Conservation (phyloP, 2,888 invertebrate genomes). For the Tortrix viridana region DNA sequence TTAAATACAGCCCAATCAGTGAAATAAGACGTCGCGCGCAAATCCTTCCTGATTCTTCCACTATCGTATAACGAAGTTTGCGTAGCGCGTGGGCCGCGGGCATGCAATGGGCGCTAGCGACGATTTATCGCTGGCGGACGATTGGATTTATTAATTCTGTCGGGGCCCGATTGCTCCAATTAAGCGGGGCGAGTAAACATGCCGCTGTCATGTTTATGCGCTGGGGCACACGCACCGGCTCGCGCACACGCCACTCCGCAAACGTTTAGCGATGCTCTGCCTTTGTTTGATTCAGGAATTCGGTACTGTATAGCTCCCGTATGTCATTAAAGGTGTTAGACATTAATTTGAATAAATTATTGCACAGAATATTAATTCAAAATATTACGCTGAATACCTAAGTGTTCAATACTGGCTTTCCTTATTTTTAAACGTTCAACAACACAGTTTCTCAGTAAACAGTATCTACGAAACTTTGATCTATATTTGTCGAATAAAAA, state of each 20-base stretch:
- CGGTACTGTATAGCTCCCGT: neutral
- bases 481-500: too few relatives aligned
- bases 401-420: too few relatives aligned
- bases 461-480: too few relatives aligned
- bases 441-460: too few relatives aligned
- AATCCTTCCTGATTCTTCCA: constrained; percentile 14
- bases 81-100: constrained; percentile 47
- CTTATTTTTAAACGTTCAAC: too few relatives aligned
- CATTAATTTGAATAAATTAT: too few relatives aligned
- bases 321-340: too few relatives aligned
- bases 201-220: constrained; percentile 69
- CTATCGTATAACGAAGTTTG: constrained; percentile 25
- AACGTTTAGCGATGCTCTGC: neutral
- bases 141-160: constrained; percentile 78
- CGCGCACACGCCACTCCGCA: neutral
- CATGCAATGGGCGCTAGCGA: constrained; percentile 60
- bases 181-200: constrained; percentile 75
- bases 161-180: constrained; percentile 75
- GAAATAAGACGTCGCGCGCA: constrained; percentile 2
- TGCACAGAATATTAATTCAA: too few relatives aligned
- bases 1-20: neutral
- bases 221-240: constrained; percentile 36
- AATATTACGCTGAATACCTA: too few relatives aligned
- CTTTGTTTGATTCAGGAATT: neutral
- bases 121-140: constrained; percentile 67